Conservation (phyloP, 2,888 invertebrate genomes). For the Pyralis farinalis region DNA sequence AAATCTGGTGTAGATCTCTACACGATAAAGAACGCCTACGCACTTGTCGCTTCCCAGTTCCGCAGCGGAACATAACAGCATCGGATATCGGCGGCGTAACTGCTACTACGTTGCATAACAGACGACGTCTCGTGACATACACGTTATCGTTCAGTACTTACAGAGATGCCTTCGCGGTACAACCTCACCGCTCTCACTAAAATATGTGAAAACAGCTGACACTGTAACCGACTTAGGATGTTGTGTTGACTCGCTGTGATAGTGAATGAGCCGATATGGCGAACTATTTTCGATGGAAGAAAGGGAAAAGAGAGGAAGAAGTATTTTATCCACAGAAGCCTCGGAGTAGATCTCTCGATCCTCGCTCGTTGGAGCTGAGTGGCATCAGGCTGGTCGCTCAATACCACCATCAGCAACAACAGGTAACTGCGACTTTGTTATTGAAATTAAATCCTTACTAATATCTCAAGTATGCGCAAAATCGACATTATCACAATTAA, state of each 20-base stretch:
- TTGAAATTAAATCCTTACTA: not conserved
- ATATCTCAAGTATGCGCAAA: not conserved
- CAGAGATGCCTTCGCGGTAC: constrained; percentile 60
- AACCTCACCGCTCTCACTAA: constrained; percentile 39
- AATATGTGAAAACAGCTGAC: constrained; percentile 29
- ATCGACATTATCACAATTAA: not conserved
- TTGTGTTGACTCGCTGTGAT: constrained; percentile 23
- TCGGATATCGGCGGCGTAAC: constrained; percentile 40
- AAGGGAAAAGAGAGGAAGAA: constrained; percentile 80
- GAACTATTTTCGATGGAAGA: constrained; percentile 86
- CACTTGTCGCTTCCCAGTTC: constrained; percentile 35
- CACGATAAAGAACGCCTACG: constrained; percentile 8
- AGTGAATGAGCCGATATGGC: constrained; percentile 70
- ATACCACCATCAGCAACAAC: constrained; percentile 51
- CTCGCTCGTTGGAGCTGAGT: constrained; percentile 85
- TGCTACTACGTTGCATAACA: constrained; percentile 57
- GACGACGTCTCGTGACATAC: constrained; percentile 62
- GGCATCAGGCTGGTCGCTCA: constrained; percentile 83
- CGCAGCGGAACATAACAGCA: constrained; percentile 32
- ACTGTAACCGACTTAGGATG: constrained; percentile 6
- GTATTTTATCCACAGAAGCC: constrained; percentile 82
- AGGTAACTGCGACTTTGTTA: constrained; percentile 9
- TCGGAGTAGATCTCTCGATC: constrained; percentile 87
- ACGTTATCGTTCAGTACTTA: constrained; percentile 67
- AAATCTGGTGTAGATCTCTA: not conserved